Base-by-base conservation (phyloP, 2,113 vertebrate genomes). In the Accipiter cooperii region DNA sequence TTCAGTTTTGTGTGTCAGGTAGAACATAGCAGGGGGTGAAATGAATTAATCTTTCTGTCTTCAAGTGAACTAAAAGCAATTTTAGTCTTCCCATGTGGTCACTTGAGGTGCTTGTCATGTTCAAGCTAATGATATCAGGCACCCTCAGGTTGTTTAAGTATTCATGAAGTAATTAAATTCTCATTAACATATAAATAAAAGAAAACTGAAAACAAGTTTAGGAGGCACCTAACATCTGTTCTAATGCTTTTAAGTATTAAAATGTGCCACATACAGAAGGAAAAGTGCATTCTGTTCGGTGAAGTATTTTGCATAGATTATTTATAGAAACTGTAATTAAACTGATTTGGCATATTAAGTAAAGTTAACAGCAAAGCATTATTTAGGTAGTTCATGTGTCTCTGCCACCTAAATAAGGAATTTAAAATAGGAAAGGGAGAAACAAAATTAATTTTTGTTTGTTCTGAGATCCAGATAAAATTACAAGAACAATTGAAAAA, bases 141-240 rank as follows among this genome's bases (percentile, higher is more conserved):
- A 98, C 97, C 97, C 98, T 98, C 97, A 98, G 98, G 98, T 98
- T 98, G 98, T 98, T 98, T 98, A 98, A 98, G 98, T 98, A 98
- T 98, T 98, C 98, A 98, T 98, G 97, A 98, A 98, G 98, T 98
- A 98, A 99, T 98, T 99, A 99, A 98, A 98, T 98, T 98, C 98
- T 98, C 98, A 99, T 99, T 99, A 98, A 98, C 98, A 98, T 98
- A 98, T 98, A 98, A 98, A 98, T 98, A 98, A 98, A 98, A 98
- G 98, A 98, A 98, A 98, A 98, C 97, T 93, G 97, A 98, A 98
- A 98, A 98, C 98, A 98, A 98, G 98, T 98, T 98, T 98, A 98
- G 98, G 95, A 98, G 98, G 97, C 97, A 98, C 97, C 97, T 98
- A 98, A 98, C 98, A 99, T 98, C 98, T 99, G 98, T 98, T 98